Evolutionary conservation across 2,888 invertebrate species (phyloP), one percentile per base, ranked within the genome.

Genomic region (Hofmannophila pseudospretella): DNA sequence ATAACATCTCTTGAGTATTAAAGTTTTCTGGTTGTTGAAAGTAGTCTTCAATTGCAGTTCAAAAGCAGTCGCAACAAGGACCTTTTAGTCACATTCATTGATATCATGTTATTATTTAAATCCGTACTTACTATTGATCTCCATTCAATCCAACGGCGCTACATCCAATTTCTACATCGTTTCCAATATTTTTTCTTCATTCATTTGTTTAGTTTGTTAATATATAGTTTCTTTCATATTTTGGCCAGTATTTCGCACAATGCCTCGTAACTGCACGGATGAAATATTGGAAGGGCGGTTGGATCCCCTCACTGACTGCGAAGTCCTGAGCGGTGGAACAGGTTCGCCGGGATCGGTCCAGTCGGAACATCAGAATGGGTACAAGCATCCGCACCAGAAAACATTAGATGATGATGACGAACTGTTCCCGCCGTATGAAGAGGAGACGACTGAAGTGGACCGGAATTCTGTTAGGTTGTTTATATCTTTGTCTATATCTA

Each of bases 231-330:
- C 42, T 20, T 39, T 41, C 36, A 42, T 32, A 27, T 44, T 42
- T 39, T 39, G 41, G 14, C 32, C 45, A 53, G 47, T 28, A 25
- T 27, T 23, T 27, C 19, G 25, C 16, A 39, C 20, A 19, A 76
- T 76, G 74, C 74, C 70, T 43, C 72, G 70, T 51, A 67, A 71
- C 49, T 73, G 76, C 44, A 51, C 63, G 31, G 48, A 57, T 13
- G 57, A 53, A n/a, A 30, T 35, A 1, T 22, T 38, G 25, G 54
- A 54, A 34, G 58, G 58, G 7, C 36, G 41, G 2, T 34, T 47
- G 4, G 52, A 47, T 28, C 68, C 67, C 49, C 49, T 51, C 16
- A 67, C 62, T 36, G 11, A 27, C 27, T 7, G 27, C 27, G 27
- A 27, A n/a, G 11, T 12, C 27, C 27, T 27, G 27, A 27, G 27